Evolutionary conservation across 2,797 vertebrate species (phyloP).

Genomic region (Mareca strepera): DNA sequence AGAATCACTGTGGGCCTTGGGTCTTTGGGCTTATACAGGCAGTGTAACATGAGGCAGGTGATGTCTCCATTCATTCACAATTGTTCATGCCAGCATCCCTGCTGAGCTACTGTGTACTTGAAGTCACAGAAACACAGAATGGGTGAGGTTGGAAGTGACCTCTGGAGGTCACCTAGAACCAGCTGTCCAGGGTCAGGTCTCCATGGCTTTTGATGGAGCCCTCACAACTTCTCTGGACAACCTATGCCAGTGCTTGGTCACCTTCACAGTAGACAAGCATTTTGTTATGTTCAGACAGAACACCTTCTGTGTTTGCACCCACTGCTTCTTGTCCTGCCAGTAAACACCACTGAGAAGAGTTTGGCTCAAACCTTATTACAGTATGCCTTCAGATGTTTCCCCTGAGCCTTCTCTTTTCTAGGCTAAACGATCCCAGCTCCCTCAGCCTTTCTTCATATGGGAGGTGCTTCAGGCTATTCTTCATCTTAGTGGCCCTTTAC

Average conservation of each 20-base stretch:
- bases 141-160: background rate
- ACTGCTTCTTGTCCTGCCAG: background rate
- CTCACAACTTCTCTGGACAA: background rate
- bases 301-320: background rate
- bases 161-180: background rate
- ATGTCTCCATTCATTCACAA: background rate
- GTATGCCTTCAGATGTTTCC: background rate
- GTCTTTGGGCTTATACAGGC: background rate
- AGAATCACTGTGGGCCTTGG: background rate
- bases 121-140: background rate
- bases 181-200: background rate
- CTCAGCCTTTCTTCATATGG: background rate
- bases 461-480: background rate
- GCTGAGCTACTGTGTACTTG: background rate
- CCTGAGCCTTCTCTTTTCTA: background rate
- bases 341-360: background rate
- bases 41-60: background rate
- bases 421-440: background rate
- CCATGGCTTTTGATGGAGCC: background rate
- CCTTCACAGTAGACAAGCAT: background rate
- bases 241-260: background rate
- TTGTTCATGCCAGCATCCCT: background rate
- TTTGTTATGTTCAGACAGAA: background rate
- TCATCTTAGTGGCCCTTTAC: background rate
- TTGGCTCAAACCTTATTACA: background rate